Evolutionary conservation across 2,113 vertebrate species (phyloP), one percentile per base, ranked within the genome.

Genomic region (Formicarius rufipectus): DNA sequence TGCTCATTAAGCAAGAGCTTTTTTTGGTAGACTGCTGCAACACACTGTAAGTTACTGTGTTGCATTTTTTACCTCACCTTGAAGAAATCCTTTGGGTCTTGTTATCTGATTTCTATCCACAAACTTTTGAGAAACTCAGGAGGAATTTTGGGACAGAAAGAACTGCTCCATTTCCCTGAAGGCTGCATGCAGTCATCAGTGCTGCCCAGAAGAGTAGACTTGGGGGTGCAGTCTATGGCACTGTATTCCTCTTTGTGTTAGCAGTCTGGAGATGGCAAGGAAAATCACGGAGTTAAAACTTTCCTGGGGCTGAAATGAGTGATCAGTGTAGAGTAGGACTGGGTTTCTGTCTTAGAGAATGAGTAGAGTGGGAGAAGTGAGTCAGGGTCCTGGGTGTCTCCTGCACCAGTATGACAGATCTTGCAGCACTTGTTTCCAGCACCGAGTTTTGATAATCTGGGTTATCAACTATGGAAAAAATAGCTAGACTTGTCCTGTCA

Each of bases 241-340:
- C 24, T 21, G 37, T 9, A 3, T 47, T 52, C 37, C 42, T 68
- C 44, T 49, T 56, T 24, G 44, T 59, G 12, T 69, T 63, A 25
- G 20, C 21, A 8, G 4, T 42, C 28, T 67, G 62, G 60, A 66
- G 47, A 59, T 7, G 15, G 47, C 16, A 18, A 45, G 10, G 18
- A 52, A 56, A 62, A 53, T 0, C 1, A 23, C 0, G 1, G 52
- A 35, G 22, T 31, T 73, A 55, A 22, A 55, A 4, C 7, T 72
- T 58, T 35, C 8, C 24, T 40, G 58, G 22, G 10, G 10, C 47
- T 67, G 56, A 82, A 67, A 22, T 78, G 8, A 12, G 28, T 44
- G 14, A 35, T 45, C 30, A 8, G 3, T 25, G 19, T 69, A 49
- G 69, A 60, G 10, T 8, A 30, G 37, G 7, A 14, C 1, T 4